phyloP scores from a whole-genome alignment of 2,797 vertebrate species.

The Pachyuromys duprasi region DNA sequence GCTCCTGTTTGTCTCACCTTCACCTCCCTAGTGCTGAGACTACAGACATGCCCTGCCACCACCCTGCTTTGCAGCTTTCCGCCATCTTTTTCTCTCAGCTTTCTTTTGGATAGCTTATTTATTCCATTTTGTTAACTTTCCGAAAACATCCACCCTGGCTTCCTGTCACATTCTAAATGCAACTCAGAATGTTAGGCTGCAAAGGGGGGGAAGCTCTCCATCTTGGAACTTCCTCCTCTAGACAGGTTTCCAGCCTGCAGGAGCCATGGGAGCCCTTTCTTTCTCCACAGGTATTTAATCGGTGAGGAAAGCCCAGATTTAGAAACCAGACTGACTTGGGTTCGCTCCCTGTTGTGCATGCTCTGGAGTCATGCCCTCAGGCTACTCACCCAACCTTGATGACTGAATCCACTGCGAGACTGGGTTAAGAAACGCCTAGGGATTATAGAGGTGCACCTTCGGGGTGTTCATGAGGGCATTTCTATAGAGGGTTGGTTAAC shows the following conservation, averaged over 20 bases:
- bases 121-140: background rate
- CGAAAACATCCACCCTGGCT: background rate
- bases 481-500: background rate
- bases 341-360: background rate
- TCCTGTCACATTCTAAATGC: background rate
- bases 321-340: background rate
- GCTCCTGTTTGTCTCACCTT: background rate
- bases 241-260: background rate
- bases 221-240: background rate
- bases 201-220: background rate
- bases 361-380: conserved; percentile 26
- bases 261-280: background rate
- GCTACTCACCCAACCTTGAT: background rate
- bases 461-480: background rate
- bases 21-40: background rate
- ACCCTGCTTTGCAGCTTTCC: background rate
- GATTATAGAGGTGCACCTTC: background rate
- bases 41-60: too few species aligned
- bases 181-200: background rate
- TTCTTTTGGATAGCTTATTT: background rate
- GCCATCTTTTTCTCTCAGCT: background rate
- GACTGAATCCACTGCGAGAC: background rate
- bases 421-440: background rate
- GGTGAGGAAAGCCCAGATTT: background rate
- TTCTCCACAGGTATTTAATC: background rate